Evolutionary conservation across 2,113 vertebrate genomes (phyloP).

Genomic region (Telmatochromis sp.): DNA sequence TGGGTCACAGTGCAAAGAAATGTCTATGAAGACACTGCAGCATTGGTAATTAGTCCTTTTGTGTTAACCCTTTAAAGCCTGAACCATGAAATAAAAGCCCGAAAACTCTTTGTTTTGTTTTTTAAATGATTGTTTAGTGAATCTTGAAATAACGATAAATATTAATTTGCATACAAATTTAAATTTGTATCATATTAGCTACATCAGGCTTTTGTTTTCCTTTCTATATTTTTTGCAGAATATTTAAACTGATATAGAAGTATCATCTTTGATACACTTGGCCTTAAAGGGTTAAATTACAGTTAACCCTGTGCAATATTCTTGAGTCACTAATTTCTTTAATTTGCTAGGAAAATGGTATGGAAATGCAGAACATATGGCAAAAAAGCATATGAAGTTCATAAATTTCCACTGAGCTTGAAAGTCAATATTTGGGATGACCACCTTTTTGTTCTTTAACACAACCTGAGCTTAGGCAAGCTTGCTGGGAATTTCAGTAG

Average conservation of each 20-base stretch:
- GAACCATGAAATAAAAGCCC: neutral
- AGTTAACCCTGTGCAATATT: neutral
- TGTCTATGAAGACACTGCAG: neutral
- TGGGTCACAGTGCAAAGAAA: slow-evolving; percentile 32
- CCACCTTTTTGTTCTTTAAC: neutral
- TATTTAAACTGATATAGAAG: neutral
- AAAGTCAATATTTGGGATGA: neutral
- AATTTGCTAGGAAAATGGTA: neutral
- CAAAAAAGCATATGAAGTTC: neutral
- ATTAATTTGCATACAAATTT: neutral
- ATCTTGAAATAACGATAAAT: neutral
- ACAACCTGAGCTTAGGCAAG: neutral
- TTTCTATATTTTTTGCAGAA: neutral
- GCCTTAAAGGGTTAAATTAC: neutral
- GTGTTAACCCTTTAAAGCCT: neutral
- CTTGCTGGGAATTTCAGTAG: neutral
- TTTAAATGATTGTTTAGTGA: neutral
- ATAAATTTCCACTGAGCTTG: neutral
- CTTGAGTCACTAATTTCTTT: rapidly evolving
- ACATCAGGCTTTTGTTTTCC: neutral
- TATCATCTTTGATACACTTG: neutral
- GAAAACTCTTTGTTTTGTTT: rapidly evolving
- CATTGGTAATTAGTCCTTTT: neutral
- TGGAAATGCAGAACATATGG: neutral
- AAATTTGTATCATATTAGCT: neutral